phyloP scores from a whole-genome alignment of 35 echinoderm and acorn worm genomes.

The Patiria miniata region DNA sequence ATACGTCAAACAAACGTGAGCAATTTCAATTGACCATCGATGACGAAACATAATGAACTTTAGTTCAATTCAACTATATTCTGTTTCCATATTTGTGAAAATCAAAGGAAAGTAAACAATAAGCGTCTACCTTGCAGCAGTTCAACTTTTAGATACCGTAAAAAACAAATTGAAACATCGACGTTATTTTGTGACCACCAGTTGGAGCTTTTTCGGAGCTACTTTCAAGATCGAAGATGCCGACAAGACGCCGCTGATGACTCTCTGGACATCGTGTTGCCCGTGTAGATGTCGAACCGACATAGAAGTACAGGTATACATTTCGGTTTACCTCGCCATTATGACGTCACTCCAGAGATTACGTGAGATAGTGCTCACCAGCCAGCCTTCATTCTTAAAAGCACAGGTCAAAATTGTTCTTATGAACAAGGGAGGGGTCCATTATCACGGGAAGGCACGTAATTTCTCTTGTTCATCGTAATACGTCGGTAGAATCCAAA shows the following conservation, averaged over 20 bases:
- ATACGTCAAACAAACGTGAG: constrained; percentile 77
- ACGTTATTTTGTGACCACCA: not conserved
- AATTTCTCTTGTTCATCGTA: too few relatives aligned
- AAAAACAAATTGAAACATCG: too few relatives aligned
- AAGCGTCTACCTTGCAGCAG: too few relatives aligned
- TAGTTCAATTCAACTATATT: not conserved
- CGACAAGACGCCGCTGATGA: constrained; percentile 21
- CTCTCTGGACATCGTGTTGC: constrained; percentile 42
- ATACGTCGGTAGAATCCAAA: too few relatives aligned
- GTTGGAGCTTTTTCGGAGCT: constrained; percentile 57
- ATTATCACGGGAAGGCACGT: too few relatives aligned
- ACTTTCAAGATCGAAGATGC: constrained; percentile 19
- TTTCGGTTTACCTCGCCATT: too few relatives aligned
- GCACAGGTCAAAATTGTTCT: too few relatives aligned
- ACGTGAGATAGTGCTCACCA: too few relatives aligned
- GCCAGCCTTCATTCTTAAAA: too few relatives aligned
- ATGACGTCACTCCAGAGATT: too few relatives aligned
- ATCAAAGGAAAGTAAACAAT: not conserved
- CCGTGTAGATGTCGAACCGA: constrained; percentile 57
- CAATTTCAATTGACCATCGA: not conserved
- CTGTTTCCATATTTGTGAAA: not conserved
- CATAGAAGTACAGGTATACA: constrained; percentile 46
- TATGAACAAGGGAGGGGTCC: too few relatives aligned
- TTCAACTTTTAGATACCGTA: too few relatives aligned
- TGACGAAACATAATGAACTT: not conserved